A percentile compares a stretch with the other conserved stretches of the same genome.
Conservation (phyloP, 2,113 vertebrate species). For the Ictalurus furcatus region DNA sequence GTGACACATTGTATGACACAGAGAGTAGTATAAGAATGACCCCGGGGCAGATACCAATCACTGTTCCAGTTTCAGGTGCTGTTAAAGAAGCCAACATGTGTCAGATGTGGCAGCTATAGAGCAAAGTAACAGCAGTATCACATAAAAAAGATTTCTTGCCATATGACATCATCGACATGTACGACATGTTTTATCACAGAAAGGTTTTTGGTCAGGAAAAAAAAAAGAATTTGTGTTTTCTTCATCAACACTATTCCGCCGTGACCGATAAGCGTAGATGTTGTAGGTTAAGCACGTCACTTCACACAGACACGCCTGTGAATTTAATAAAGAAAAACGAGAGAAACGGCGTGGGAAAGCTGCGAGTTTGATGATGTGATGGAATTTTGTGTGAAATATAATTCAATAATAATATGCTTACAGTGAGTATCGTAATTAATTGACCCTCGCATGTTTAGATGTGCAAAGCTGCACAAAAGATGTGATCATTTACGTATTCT, state of each 20-base stretch:
- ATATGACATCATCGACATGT: background rate
- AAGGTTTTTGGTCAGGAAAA: background rate
- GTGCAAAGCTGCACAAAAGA: too few species aligned
- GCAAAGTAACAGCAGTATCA: constrained; percentile 36
- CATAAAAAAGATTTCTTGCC: constrained; percentile 16
- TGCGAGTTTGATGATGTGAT: too few species aligned
- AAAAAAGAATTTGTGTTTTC: background rate
- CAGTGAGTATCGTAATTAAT: too few species aligned
- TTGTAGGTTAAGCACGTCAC: background rate
- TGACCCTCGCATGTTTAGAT: too few species aligned
- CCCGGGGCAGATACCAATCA: constrained; percentile 26
- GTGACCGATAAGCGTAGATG: background rate
- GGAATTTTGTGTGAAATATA: too few species aligned
- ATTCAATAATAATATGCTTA: too few species aligned
- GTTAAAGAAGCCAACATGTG: constrained; percentile 40
- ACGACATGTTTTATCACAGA: background rate
- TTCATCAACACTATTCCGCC: background rate
- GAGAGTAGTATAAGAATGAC: constrained; percentile 26
- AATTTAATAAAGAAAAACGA: background rate
- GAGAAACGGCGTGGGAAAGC: background rate
- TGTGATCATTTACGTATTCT: too few species aligned
- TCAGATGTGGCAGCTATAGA: constrained; percentile 45
- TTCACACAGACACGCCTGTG: background rate
- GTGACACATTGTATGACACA: constrained; percentile 18
- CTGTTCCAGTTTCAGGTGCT: constrained; percentile 35